Percentiles rank a stretch among this genome's conserved stretches.
These are phyloP conservation scores for Mechanitis messenoides DNA, from an alignment of 2,888 invertebrate species.

Conservation along the genomic window DNA sequence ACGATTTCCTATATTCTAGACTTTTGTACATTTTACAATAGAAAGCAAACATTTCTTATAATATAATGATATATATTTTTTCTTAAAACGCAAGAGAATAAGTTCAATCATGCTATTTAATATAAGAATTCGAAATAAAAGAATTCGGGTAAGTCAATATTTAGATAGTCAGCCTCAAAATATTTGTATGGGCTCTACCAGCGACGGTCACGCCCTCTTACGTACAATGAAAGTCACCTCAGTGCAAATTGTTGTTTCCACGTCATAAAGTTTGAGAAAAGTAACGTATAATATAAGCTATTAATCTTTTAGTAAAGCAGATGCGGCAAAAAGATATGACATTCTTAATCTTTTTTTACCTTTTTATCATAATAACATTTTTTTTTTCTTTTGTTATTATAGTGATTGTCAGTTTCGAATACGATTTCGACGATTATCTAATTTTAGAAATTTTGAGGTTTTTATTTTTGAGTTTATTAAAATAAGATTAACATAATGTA, in stretches of 20 bases:
- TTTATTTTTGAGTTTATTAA: too few species aligned
- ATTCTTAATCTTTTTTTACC: too few species aligned
- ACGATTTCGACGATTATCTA: too few species aligned
- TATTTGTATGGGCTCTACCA: slow-evolving; percentile 46
- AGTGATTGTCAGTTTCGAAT: too few species aligned
- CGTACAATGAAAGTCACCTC: slow-evolving; percentile 46
- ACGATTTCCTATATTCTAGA: not conserved
- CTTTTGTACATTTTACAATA: not conserved
- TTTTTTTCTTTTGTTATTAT: too few species aligned
- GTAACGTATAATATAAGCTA: slow-evolving; percentile 48
- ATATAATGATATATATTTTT: not conserved
- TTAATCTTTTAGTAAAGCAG: slow-evolving; percentile 63
- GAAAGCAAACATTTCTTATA: not conserved
- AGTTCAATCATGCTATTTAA: slow-evolving; percentile 9
- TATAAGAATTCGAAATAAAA: slow-evolving; percentile 37
- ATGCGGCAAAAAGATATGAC: slow-evolving; percentile 31
- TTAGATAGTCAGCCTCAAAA: slow-evolving; percentile 67
- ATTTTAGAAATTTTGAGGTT: too few species aligned
- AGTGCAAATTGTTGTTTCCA: slow-evolving; percentile 74
- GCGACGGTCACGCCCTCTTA: slow-evolving; percentile 65
- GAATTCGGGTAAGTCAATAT: slow-evolving; percentile 66
- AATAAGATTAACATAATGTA: too few species aligned
- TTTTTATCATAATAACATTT: too few species aligned
- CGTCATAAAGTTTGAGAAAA: slow-evolving; percentile 67
- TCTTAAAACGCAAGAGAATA: not conserved